Base-by-base conservation (phyloP, 2,113 vertebrate genomes). In the Heteronetta atricapilla region DNA sequence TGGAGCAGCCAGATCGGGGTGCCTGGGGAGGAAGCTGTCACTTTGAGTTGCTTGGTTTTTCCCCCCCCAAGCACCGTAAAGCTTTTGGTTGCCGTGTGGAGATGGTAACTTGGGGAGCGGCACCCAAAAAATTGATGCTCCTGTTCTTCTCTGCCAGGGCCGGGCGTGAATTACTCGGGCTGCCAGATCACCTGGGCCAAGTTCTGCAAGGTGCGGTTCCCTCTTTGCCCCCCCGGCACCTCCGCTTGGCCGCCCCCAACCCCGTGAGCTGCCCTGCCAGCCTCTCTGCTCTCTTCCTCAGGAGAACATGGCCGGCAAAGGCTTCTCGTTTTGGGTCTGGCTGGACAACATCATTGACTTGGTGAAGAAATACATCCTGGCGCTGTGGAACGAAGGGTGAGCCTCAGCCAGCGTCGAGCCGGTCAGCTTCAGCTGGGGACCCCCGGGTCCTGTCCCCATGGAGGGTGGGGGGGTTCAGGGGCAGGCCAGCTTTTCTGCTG, bases 321-420 rank as follows among this genome's bases (percentile, higher is more conserved):
- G 99, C 73, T 99, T 99, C 96, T 99, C 99, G 31, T 99, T 99
- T 98, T 99, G 99, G 99, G 99, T 99, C 91, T 99, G 99, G 99
- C 96, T 99, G 94, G 99, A 99, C 97, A 99, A 99, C 96, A 99
- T 99, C 85, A 99, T 99, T 89, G 99, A 99, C 96, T 97, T 99
- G 92, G 99, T 99, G 97, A 99, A 99, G 96, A 99, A 99, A 84
- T 99, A 99, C 77, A 99, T 99, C 97, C 97, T 99, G 97, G 99
- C 99, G 0, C 98, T 99, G 88, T 99, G 99, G 99, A 99, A 99
- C 0, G 99, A 99, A 97, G 99, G 99, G 99, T 99, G 97, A 98
- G 99, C 42, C 38, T 16, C 2, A 3, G 23, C 21, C 8, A 8
- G 77, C 0, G 2, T n/a, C 8, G 2, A 5, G 12, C 36, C 6